Evolutionary conservation across 2,888 invertebrate genomes (phyloP), one percentile per base, ranked within the genome.

Genomic region (Eupithecia abbreviata): DNA sequence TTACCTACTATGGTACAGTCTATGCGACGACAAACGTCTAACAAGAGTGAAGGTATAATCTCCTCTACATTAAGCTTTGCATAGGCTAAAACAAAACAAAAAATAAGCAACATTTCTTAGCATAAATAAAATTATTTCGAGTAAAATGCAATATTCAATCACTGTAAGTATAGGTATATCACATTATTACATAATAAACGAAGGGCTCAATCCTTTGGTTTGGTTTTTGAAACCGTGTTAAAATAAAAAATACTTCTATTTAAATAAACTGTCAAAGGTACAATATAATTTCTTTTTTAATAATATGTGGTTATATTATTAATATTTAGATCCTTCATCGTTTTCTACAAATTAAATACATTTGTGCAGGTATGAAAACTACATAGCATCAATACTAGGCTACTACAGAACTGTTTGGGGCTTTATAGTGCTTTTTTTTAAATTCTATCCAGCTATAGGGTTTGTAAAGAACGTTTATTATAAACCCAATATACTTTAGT

Each of bases 121-220:
- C 66, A 66, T 42, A 66, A 66, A 42, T 66, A 66, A 66, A 18
- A 65, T 65, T 65, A 65, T 65, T 66, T 42, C 42, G 7, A 15
- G 66, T 66, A 42, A 66, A 66, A 66, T 66, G 66, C 66, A 66
- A 42, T 66, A 42, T 42, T 66, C 12, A 42, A 66, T 66, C 66
- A 66, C 66, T n/a, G 55, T n/a, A 51, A 51, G 15, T 51, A 58
- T 58, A n/a, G 55, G 55, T 55, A 83, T 51, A 86, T 85, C 85
- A 81, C 82, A 72, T 81, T 74, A 80, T 80, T 9, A 80, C 82
- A 73, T 80, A 41, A 42, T 42, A 42, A 42, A 58, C 15, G 76
- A 82, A 83, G 77, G 76, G 72, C 80, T 45, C 74, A 6, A 45
- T 68, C 62, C 30, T 42, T 42, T 15, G 7, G 65, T 43, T 70